phyloP scores from a whole-genome alignment of 2,888 invertebrate genomes.

The Drosophila fungiperda region DNA sequence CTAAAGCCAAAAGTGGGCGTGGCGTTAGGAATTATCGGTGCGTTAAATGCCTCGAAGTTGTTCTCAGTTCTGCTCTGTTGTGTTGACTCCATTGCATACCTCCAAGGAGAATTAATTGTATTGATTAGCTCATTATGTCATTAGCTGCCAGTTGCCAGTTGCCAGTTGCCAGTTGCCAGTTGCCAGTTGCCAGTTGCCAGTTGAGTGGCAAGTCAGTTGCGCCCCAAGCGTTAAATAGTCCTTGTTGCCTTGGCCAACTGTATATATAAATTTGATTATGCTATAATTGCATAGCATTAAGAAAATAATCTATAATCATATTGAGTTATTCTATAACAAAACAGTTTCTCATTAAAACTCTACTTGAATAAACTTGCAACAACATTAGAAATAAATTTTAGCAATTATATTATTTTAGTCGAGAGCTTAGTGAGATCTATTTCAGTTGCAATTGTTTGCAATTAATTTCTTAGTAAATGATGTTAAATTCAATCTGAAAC shows the following conservation, averaged over 20 bases:
- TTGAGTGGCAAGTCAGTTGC: slow-evolving; percentile 34
- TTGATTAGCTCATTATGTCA: slow-evolving; percentile 74
- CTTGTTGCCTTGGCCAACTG: neutral
- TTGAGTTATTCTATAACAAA: neutral
- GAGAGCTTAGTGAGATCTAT: neutral
- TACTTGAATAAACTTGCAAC: neutral
- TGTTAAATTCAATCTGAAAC: neutral
- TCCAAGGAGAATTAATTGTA: slow-evolving; percentile 66
- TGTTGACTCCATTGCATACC: neutral
- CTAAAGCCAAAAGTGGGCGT: neutral
- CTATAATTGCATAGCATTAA: neutral
- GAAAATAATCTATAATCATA: neutral
- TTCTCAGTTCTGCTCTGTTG: neutral
- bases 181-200: slow-evolving; percentile 4
- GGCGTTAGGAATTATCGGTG: neutral
- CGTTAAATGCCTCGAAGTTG: neutral
- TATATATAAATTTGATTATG: neutral
- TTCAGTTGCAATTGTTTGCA: neutral
- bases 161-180: too few relatives aligned
- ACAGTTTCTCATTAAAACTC: neutral
- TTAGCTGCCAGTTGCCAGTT: slow-evolving; percentile 44
- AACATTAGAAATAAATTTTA: neutral
- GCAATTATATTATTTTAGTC: neutral
- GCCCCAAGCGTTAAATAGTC: slow-evolving; percentile 44
- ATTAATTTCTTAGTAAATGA: neutral